A percentile compares a stretch with the other conserved stretches of the same genome.
phyloP scores from a whole-genome alignment of 1,140 invertebrate species.

The Chironomus tepperi region DNA sequence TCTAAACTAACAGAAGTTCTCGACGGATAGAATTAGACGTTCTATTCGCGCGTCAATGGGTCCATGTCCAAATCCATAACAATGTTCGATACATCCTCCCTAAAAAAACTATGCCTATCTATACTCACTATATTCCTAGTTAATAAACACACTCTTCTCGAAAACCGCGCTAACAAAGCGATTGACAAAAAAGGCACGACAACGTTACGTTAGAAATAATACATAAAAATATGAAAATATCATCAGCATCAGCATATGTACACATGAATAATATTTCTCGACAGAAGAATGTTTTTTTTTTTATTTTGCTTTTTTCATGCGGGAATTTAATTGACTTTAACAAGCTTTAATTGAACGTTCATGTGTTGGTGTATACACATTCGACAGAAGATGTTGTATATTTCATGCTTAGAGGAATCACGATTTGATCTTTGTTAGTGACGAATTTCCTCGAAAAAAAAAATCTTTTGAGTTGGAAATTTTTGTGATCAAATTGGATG shows the following conservation, averaged over 20 bases:
- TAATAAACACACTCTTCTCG: too few species aligned
- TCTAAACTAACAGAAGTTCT: too few species aligned
- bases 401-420: neutral
- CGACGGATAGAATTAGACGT: too few species aligned
- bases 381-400: neutral
- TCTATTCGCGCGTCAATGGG: too few species aligned
- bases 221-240: neutral
- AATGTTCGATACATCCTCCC: too few species aligned
- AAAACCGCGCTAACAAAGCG: neutral
- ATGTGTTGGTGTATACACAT: neutral
- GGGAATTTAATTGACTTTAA: conserved; percentile 22
- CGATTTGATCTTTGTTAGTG: neutral
- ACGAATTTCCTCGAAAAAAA: neutral
- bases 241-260: neutral
- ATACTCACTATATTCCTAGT: too few species aligned
- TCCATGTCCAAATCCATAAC: too few species aligned
- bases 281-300: conserved; percentile 9
- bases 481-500: too few species aligned
- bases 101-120: too few species aligned
- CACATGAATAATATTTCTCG: neutral
- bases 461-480: neutral
- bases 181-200: neutral
- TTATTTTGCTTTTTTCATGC: conserved; percentile 21
- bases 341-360: conserved; percentile 10
- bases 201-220: conserved; percentile 7